Base-by-base conservation (phyloP, 2,113 vertebrate genomes). In the Myxocyprinus asiaticus region DNA sequence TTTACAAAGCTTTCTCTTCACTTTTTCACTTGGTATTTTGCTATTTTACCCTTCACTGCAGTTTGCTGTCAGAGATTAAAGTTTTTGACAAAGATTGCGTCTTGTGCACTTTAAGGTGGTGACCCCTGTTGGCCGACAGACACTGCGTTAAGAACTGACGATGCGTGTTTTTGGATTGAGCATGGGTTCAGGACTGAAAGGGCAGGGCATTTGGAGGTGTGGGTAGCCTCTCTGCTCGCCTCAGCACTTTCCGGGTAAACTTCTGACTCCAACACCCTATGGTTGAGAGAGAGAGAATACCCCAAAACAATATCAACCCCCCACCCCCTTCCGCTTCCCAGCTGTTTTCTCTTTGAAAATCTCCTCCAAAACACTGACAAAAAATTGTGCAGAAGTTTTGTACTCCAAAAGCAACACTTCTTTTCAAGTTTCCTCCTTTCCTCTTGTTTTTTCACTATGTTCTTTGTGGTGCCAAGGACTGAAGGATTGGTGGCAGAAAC, bases 391-490 rank as follows among this genome's bases (percentile, higher is more conserved):
- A 66, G 53, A 53, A 61, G 64, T 77, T 80, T 51, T 55, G 61
- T 43, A 66, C 61, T 48, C 14, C 47, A 68, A 74, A 15, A 12
- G 55, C 62, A 76, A 79, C 9, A 51, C 77, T 47, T 48, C 3
- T 53, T 43, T 73, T 69, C 44, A 62, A n/a, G n/a, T 65, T 80
- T 74, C 77, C 67, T 73, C 10, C 67, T 61, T 77, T 15, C 58
- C 82, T 71, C 65, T 48, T 76, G n/a, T 71, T 66, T 78, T 80
- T 61, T n/a, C 2, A 5, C 55, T 76, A n/a, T 17, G 42, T 68
- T 80, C 59, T 76, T 77, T 71, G 70, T 67, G 62, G 61, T 72
- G 64, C 71, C 82, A 78, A 76, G 78, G 70, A 84, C 82, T 75
- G 22, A 74, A 43, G 67, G 72, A 75, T 79, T 77, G 67, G 67